Percentiles rank a stretch among this genome's conserved stretches.
Conservation (phyloP, 2,113 vertebrate genomes). For the Vulpes ferrilata region DNA sequence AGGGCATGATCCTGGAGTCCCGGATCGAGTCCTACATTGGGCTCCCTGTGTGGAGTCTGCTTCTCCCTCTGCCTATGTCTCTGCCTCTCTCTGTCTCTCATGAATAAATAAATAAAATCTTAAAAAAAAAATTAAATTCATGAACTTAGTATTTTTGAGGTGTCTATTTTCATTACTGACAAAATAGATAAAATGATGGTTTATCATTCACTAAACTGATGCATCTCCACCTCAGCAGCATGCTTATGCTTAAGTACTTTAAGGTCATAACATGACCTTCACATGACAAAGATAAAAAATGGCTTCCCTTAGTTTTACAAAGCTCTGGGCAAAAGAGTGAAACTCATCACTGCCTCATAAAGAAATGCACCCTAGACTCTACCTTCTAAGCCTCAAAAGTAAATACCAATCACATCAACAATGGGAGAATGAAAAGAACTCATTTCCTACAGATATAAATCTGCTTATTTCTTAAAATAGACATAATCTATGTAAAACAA, state of each 20-base stretch:
- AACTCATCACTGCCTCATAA: neutral
- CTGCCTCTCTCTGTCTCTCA: too few species aligned
- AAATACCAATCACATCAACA: conserved; percentile 18
- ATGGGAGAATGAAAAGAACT: neutral
- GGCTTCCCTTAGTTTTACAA: conserved; percentile 5
- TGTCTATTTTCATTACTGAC: neutral
- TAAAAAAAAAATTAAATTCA: neutral
- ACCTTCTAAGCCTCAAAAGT: conserved; percentile 1
- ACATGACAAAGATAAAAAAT: neutral
- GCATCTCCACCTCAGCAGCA: neutral
- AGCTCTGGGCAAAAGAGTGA: neutral
- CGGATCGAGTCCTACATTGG: too few species aligned
- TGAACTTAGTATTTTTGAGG: neutral
- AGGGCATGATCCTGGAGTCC: too few species aligned
- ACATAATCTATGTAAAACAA: neutral
- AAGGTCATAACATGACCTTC: neutral
- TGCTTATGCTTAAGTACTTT: neutral
- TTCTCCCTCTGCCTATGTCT: too few species aligned
- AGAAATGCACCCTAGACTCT: neutral
- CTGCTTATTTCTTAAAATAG: conserved; percentile 51
- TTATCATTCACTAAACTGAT: conserved; percentile 34
- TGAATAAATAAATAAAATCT: too few species aligned
- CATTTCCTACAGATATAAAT: conserved; percentile 34
- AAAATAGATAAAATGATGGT: neutral
- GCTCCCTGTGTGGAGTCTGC: too few species aligned